A percentile compares a stretch with the other conserved stretches of the same genome.
These are phyloP conservation scores for Oryzias woworae DNA, from an alignment of 2,113 vertebrate genomes.

Conservation along the genomic window DNA sequence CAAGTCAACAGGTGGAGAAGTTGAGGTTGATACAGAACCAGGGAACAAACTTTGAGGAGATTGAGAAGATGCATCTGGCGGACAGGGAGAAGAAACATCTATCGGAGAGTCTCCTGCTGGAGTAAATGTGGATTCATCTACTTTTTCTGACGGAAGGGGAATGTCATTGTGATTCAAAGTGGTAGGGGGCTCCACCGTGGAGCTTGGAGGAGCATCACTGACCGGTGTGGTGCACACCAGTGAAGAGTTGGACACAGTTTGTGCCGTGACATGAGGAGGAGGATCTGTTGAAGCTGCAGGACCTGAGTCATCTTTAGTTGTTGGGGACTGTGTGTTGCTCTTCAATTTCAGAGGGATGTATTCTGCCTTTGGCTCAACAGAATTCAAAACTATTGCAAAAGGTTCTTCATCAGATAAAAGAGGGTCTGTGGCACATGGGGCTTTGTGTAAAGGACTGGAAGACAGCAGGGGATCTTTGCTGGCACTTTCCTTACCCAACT, in stretches of 20 bases:
- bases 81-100: constrained; percentile 34
- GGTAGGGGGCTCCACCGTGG: constrained; percentile 46
- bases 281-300: constrained; percentile 23
- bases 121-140: constrained; percentile 22
- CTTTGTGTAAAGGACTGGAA: constrained; percentile 60
- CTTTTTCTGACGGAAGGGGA: constrained; percentile 35
- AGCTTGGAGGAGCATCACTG: constrained; percentile 50
- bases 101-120: constrained; percentile 29
- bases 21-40: constrained; percentile 17
- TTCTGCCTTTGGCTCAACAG: constrained; percentile 3
- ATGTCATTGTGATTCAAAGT: constrained; percentile 21
- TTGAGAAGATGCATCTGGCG: constrained; percentile 23
- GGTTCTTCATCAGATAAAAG: constrained; percentile 47
- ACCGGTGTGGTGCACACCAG: constrained; percentile 55
- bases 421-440: constrained; percentile 48
- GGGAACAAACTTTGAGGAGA: constrained; percentile 6
- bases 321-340: constrained; percentile 5
- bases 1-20: constrained; percentile 45
- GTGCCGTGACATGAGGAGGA: constrained; percentile 10
- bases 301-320: neutral
- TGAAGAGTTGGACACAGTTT: constrained; percentile 29
- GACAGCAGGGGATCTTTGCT: constrained; percentile 56
- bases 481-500: constrained; percentile 22
- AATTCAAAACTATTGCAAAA: constrained; percentile 16
- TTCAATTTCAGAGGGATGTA: constrained; percentile 9